A percentile compares a stretch with the other conserved stretches of the same genome.
Conservation (phyloP, 2,113 vertebrate genomes). For the Pelecanus crispus region DNA sequence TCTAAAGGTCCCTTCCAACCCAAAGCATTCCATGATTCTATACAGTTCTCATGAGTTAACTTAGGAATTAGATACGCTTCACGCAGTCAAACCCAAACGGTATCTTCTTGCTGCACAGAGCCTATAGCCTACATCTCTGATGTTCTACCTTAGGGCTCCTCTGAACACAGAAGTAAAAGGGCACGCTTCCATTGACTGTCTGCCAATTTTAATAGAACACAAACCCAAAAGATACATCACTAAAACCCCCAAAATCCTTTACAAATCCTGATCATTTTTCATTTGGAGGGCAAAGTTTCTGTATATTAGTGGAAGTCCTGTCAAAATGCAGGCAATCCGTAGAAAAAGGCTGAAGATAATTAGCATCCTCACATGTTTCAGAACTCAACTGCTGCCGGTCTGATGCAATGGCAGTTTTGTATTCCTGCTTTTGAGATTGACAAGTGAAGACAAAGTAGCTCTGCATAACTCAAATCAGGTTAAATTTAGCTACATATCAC, state of each 20-base stretch:
- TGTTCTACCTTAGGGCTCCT: background rate
- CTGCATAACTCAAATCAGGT: background rate
- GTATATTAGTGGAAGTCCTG: background rate
- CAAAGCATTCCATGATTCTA: too few species aligned
- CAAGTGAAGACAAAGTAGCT: background rate
- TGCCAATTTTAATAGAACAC: background rate
- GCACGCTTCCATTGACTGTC: background rate
- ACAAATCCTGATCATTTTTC: background rate
- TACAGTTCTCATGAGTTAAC: background rate
- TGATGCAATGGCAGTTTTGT: background rate
- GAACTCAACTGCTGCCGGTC: background rate
- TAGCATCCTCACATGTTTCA: accelerated
- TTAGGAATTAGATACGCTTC: background rate
- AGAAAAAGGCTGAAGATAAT: background rate
- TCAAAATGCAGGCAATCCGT: background rate
- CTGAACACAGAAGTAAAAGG: background rate
- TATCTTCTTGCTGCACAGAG: background rate
- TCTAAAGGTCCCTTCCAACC: too few species aligned
- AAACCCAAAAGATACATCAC: background rate
- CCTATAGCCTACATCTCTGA: background rate
- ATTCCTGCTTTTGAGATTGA: background rate
- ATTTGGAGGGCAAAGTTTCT: background rate
- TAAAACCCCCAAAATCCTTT: background rate
- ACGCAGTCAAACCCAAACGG: background rate
- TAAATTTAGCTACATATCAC: background rate